These are phyloP conservation scores for Drosophila pseudotalamancana DNA, from an alignment of 2,888 invertebrate species.

Conservation along the genomic window DNA sequence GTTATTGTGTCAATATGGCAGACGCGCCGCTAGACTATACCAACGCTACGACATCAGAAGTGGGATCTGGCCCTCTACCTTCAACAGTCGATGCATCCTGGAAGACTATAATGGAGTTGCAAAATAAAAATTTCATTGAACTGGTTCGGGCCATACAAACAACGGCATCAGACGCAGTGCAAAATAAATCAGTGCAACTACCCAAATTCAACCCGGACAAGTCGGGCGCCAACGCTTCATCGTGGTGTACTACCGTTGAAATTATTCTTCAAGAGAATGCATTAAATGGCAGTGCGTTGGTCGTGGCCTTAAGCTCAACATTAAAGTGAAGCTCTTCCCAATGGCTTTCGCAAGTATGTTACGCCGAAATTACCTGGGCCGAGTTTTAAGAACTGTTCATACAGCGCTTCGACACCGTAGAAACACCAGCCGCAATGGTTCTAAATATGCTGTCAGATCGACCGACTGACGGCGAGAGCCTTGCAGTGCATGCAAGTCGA, in stretches of 20 bases:
- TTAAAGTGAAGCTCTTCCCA: constrained; percentile 15
- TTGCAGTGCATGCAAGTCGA: too few relatives aligned
- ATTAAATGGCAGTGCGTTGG: constrained; percentile 15
- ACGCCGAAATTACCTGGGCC: constrained; percentile 18
- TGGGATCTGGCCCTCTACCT: background rate
- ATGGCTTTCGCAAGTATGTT: constrained; percentile 18
- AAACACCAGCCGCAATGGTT: too few relatives aligned
- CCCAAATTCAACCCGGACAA: background rate
- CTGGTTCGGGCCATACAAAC: too few relatives aligned
- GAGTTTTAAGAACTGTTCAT: too few relatives aligned
- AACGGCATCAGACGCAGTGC: too few relatives aligned
- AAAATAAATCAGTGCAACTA: constrained; percentile 7
- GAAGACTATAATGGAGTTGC: background rate
- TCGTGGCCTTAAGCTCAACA: constrained; percentile 12
- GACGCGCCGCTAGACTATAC: too few relatives aligned
- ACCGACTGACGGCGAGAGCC: too few relatives aligned
- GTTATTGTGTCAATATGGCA: too few relatives aligned
- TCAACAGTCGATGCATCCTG: too few relatives aligned
- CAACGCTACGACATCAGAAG: background rate
- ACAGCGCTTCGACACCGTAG: too few relatives aligned
- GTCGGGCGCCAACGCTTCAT: constrained; percentile 22
- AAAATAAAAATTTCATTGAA: too few relatives aligned
- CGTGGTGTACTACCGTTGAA: constrained; percentile 25
- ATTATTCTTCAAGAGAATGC: constrained; percentile 5
- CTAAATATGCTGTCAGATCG: too few relatives aligned